These are phyloP conservation scores for Ditylenchus weischeri DNA, from an alignment of 2,888 invertebrate species.

Conservation along the genomic window DNA sequence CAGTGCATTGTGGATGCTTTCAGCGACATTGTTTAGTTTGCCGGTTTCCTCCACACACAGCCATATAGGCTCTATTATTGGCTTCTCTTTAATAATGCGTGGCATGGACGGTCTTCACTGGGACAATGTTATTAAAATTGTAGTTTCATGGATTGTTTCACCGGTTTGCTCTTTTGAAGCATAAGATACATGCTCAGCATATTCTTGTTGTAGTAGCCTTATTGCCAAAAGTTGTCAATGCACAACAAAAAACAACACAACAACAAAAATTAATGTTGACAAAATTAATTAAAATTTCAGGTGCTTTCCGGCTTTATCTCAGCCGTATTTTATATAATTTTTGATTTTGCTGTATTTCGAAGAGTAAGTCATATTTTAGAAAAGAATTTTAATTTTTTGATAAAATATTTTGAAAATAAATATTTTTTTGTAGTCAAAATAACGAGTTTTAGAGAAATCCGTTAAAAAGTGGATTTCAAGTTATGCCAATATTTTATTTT, in stretches of 20 bases:
- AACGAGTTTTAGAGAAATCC: constrained; percentile 60
- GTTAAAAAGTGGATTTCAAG: constrained; percentile 15
- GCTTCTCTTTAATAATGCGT: constrained; percentile 85
- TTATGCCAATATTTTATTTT: constrained; percentile 80
- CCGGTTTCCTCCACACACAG: constrained; percentile 98
- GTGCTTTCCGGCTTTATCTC: constrained; percentile 20
- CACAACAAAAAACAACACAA: too few relatives aligned
- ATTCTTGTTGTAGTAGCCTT: neutral
- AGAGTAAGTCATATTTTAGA: constrained; percentile 17
- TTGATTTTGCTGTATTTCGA: constrained; percentile 24
- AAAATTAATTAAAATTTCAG: constrained; percentile 1
- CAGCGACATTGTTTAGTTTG: constrained; percentile 84
- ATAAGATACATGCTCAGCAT: neutral
- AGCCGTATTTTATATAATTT: constrained; percentile 20
- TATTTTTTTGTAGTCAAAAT: constrained; percentile 5
- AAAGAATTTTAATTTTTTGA: too few relatives aligned
- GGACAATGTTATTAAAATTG: constrained; percentile 74
- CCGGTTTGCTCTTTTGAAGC: constrained; percentile 4
- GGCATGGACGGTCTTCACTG: constrained; percentile 79
- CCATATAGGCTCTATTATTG: constrained; percentile 94
- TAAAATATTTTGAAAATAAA: neutral
- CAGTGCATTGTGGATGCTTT: constrained; percentile 83
- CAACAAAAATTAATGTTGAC: too few relatives aligned
- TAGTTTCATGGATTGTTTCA: constrained; percentile 25
- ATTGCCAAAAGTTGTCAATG: too few relatives aligned